Conservation (phyloP, 2,888 invertebrate genomes). For the Hirtodrosophila cameraria region DNA sequence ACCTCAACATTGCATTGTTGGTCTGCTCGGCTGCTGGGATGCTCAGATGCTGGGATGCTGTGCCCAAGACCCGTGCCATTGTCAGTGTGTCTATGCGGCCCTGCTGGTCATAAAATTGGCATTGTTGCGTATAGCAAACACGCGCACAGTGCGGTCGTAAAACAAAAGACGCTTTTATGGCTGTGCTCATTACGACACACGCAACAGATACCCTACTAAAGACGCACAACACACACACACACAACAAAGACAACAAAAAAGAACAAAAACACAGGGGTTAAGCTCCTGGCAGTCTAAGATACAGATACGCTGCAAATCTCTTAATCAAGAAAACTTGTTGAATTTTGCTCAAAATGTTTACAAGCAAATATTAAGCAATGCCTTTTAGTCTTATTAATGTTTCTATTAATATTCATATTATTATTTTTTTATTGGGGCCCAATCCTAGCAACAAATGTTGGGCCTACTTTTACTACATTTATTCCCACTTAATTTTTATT, state of each 20-base stretch:
- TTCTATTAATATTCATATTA: too few species aligned
- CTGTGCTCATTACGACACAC: conserved; percentile 73
- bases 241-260: not conserved
- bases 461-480: too few species aligned
- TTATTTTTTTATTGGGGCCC: too few species aligned
- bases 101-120: conserved; percentile 68
- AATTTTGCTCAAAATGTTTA: too few species aligned
- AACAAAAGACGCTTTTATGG: conserved; percentile 82
- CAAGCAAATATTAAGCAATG: too few species aligned
- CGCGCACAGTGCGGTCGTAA: conserved; percentile 81
- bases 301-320: conserved; percentile 13
- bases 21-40: conserved; percentile 2
- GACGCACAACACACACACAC: conserved; percentile 21
- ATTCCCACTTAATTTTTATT: too few species aligned
- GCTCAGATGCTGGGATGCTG: conserved; percentile 30
- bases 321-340: not conserved
- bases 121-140: conserved; percentile 75
- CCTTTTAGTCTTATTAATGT: too few species aligned
- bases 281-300: conserved; percentile 9
- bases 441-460: too few species aligned
- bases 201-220: conserved; percentile 49
- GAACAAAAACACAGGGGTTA: not conserved
- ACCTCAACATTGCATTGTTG: conserved; percentile 30
- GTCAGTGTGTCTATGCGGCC: conserved; percentile 48
- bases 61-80: conserved; percentile 35